These are phyloP conservation scores for Procambarus virginalis DNA, from an alignment of 1,140 invertebrate genomes.

Conservation along the genomic window DNA sequence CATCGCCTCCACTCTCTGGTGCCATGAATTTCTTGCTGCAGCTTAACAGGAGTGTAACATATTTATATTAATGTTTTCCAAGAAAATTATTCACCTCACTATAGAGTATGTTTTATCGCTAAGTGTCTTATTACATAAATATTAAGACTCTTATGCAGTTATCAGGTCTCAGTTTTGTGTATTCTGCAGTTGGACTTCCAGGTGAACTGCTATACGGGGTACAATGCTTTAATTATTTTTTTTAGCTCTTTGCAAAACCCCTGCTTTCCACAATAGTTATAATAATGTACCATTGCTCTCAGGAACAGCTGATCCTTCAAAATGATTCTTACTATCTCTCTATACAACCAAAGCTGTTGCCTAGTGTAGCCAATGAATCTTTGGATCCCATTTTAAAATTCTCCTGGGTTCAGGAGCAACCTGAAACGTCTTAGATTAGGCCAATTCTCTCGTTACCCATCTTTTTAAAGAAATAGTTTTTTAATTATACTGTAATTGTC, in stretches of 20 bases:
- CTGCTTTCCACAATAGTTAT: background rate
- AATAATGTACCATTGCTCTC: conserved; percentile 9
- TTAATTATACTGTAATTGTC: background rate
- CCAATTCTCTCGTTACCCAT: background rate
- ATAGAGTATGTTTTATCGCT: conserved; percentile 51
- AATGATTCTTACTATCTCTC: background rate
- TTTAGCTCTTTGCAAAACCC: background rate
- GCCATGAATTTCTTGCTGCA: conserved; percentile 52
- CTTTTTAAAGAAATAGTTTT: background rate
- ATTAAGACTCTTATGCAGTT: conserved; percentile 49
- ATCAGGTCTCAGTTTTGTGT: background rate
- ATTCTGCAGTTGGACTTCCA: background rate
- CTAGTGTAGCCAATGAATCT: background rate
- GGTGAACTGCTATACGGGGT: conserved; percentile 22
- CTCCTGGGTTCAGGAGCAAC: background rate
- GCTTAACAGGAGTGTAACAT: conserved; percentile 60
- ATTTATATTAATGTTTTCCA: conserved; percentile 52
- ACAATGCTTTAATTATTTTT: background rate
- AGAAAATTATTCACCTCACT: conserved; percentile 50
- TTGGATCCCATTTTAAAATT: background rate
- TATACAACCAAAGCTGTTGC: background rate
- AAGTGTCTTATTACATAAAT: conserved; percentile 55
- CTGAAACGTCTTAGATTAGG: conserved; percentile 9
- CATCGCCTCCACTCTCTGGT: conserved; percentile 53
- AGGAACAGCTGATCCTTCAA: conserved; percentile 36